Conservation (phyloP, 2,797 vertebrate species). For the Ispidina picta region DNA sequence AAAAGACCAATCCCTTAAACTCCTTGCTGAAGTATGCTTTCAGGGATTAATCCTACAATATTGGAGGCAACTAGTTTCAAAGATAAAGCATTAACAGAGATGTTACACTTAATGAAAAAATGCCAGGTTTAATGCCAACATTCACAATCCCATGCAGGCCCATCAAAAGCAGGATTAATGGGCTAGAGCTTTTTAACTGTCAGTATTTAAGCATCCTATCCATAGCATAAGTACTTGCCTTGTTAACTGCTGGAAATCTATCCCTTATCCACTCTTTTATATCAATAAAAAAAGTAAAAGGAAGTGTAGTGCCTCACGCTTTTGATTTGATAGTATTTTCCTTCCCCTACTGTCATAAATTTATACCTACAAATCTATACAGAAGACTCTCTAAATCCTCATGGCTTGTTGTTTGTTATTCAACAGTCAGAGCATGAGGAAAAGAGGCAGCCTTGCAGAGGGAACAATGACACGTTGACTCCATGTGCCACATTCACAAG, state of each 20-base stretch:
- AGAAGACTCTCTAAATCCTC: background rate
- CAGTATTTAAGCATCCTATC: background rate
- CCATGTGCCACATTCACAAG: rapidly evolving
- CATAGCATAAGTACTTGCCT: background rate
- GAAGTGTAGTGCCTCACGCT: background rate
- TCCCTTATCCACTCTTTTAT: background rate
- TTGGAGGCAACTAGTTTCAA: background rate
- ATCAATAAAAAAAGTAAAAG: background rate
- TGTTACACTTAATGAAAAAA: background rate
- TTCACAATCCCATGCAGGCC: background rate
- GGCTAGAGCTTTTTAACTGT: background rate
- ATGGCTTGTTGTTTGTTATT: background rate
- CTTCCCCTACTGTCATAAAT: background rate
- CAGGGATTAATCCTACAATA: background rate
- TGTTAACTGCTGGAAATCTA: background rate
- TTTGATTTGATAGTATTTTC: background rate
- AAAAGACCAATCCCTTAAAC: background rate
- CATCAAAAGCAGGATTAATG: background rate
- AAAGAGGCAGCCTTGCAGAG: background rate
- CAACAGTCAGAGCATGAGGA: background rate
- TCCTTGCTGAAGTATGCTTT: background rate
- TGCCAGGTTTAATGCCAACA: background rate
- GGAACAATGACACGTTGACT: background rate
- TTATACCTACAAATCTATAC: background rate
- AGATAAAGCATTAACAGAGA: background rate